Evolutionary conservation across 1,140 invertebrate species (phyloP).

Genomic region (Oppia nitens): DNA sequence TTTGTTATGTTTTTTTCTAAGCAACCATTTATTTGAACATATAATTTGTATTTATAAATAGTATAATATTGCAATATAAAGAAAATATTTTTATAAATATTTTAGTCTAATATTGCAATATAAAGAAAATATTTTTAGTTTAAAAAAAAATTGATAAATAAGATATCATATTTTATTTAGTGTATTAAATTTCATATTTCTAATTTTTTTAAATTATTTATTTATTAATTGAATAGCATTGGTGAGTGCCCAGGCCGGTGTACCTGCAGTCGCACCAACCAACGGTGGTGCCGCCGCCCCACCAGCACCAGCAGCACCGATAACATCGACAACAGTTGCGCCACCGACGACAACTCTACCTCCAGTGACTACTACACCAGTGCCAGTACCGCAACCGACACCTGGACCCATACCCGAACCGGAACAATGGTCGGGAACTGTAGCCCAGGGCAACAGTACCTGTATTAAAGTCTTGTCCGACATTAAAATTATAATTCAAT

Average conservation of each 20-base stretch:
- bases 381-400: background rate
- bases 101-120: no score
- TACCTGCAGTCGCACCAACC: background rate
- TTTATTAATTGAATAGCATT: background rate
- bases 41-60: no score
- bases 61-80: no score
- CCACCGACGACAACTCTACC: background rate
- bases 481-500: background rate
- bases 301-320: background rate
- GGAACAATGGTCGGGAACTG: background rate
- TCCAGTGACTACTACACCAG: background rate
- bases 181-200: no score
- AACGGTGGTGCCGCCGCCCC: background rate
- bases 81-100: no score
- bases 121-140: no score
- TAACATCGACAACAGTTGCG: background rate
- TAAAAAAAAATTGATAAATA: no score
- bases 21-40: no score
- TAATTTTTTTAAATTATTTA: no score
- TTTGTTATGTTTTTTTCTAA: no score
- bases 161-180: no score
- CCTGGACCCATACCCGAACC: background rate
- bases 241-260: background rate
- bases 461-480: constrained; percentile 3
- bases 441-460: constrained; percentile 2